These are phyloP conservation scores for Leptarthrus brevirostris DNA, from an alignment of 2,888 invertebrate genomes.

Conservation along the genomic window DNA sequence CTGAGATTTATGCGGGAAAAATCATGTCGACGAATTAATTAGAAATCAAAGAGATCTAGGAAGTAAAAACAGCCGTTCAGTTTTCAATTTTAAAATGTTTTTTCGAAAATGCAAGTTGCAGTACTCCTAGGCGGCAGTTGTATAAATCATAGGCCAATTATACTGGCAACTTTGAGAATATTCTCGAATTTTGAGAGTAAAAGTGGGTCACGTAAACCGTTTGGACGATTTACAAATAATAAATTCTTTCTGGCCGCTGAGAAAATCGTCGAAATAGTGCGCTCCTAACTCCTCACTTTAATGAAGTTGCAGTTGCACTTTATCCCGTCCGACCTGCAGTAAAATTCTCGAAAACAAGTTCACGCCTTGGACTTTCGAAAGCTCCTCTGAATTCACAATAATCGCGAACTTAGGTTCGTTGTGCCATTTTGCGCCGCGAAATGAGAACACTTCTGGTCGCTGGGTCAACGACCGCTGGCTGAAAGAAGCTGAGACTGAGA, in stretches of 20 bases:
- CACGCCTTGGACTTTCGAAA: conserved; percentile 34
- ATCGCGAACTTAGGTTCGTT: background rate
- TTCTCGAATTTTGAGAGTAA: too few relatives aligned
- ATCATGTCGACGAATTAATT: conserved; percentile 22
- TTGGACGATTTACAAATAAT: too few relatives aligned
- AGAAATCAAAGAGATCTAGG: conserved; percentile 28
- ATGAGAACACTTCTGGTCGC: conserved; percentile 46
- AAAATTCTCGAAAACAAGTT: conserved; percentile 19
- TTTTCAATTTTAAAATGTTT: too few relatives aligned
- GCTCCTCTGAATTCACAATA: conserved; percentile 1
- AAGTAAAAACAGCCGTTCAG: too few relatives aligned
- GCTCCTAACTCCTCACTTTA: too few relatives aligned
- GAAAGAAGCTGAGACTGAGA: conserved; percentile 3
- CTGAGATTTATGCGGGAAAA: conserved; percentile 32
- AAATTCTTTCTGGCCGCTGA: too few relatives aligned
- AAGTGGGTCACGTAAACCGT: too few relatives aligned
- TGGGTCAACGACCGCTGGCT: conserved; percentile 46
- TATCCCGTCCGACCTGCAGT: background rate
- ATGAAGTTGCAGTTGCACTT: background rate
- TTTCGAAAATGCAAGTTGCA: too few relatives aligned
- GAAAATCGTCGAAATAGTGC: too few relatives aligned
- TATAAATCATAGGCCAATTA: too few relatives aligned
- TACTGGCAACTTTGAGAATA: too few relatives aligned
- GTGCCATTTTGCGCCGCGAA: conserved; percentile 35
- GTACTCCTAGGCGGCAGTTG: too few relatives aligned